These are phyloP conservation scores for Myotis myotis DNA, from an alignment of 2,797 vertebrate species.

Conservation along the genomic window DNA sequence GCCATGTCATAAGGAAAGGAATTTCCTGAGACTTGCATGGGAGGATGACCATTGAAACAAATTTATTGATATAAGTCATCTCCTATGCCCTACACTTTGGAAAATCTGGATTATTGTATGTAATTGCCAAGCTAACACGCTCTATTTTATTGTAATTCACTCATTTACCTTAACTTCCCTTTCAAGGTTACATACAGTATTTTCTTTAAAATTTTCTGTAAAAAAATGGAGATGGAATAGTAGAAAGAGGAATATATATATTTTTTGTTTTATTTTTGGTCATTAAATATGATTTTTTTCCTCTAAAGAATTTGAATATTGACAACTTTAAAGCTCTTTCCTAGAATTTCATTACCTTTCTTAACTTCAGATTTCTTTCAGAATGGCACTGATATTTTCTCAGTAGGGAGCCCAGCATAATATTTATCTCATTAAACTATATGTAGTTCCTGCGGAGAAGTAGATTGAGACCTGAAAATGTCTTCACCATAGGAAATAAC, in stretches of 20 bases:
- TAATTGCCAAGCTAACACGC: not conserved
- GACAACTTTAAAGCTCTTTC: slow-evolving; percentile 30
- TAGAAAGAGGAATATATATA: not conserved
- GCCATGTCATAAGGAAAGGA: not conserved
- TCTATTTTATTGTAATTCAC: not conserved
- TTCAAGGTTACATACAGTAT: not conserved
- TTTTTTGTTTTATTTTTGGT: not conserved
- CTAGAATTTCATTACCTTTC: slow-evolving; percentile 54
- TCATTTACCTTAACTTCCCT: not conserved
- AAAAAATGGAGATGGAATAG: not conserved
- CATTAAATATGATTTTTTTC: not conserved
- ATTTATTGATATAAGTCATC: not conserved
- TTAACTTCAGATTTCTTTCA: slow-evolving; percentile 23
- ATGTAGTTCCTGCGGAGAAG: slow-evolving; percentile 59
- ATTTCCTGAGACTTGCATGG: not conserved
- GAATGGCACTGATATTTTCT: slow-evolving; percentile 50
- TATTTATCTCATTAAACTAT: slow-evolving; percentile 67
- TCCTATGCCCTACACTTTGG: not conserved
- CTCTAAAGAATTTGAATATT: slow-evolving; percentile 13
- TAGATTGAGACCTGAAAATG: slow-evolving; percentile 61
- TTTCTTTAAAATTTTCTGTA: not conserved
- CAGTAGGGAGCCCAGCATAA: slow-evolving; percentile 48
- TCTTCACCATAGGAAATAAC: slow-evolving; percentile 20
- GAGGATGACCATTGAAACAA: not conserved
- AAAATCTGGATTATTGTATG: not conserved